A percentile compares a stretch with the other conserved stretches of the same genome.
Conservation (phyloP, 2,888 invertebrate species). For the Scrobipalpa atriplicella region DNA sequence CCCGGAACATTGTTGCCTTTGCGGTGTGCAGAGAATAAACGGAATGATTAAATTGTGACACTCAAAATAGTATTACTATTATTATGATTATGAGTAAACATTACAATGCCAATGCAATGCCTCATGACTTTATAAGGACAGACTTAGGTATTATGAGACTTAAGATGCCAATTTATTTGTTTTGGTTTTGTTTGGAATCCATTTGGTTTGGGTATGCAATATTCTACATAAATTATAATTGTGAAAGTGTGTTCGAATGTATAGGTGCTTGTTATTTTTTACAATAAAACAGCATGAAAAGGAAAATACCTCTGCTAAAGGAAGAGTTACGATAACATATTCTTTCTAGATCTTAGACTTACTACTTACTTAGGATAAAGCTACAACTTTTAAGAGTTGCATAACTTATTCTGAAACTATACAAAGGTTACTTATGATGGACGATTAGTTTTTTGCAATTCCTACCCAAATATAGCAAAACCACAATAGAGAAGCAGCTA, state of each 20-base stretch:
- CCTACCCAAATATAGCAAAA: background rate
- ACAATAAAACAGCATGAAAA: too few species aligned
- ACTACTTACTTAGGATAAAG: too few species aligned
- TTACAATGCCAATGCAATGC: slow-evolving; percentile 18
- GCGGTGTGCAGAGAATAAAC: slow-evolving; percentile 51
- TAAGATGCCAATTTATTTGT: slow-evolving; percentile 12
- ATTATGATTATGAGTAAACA: slow-evolving; percentile 5
- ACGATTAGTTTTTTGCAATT: background rate
- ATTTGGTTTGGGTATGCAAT: background rate
- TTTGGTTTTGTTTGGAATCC: background rate
- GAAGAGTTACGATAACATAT: too few species aligned
- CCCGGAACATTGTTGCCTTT: slow-evolving; percentile 57
- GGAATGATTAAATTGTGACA: slow-evolving; percentile 33
- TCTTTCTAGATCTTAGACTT: too few species aligned
- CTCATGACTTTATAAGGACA: slow-evolving; percentile 15
- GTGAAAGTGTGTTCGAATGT: background rate
- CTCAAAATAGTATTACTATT: slow-evolving; percentile 26
- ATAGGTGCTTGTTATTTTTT: too few species aligned
- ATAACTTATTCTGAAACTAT: background rate
- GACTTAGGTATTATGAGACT: slow-evolving; percentile 15
- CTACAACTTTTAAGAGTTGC: too few species aligned
- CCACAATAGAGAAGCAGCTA: background rate
- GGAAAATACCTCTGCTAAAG: too few species aligned
- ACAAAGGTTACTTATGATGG: background rate
- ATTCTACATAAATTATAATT: background rate